phyloP scores from a whole-genome alignment of 2,888 invertebrate genomes.

The Caenorhabditis drosophilae region DNA sequence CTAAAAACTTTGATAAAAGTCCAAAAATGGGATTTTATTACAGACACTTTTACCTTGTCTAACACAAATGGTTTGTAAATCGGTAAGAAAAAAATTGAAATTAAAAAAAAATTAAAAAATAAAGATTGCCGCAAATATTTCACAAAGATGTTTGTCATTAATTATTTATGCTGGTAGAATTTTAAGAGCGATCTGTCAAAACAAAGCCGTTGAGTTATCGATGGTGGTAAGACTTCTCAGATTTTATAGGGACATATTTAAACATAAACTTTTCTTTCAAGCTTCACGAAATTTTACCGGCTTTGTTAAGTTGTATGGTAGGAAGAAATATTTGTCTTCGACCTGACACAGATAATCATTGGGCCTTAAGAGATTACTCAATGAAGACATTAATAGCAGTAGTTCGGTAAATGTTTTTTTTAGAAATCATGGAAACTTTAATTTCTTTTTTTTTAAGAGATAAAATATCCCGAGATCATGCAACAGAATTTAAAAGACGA shows the following conservation, averaged over 20 bases:
- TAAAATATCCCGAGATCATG: conserved; percentile 16
- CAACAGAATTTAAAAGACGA: conserved; percentile 5
- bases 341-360: conserved; percentile 50
- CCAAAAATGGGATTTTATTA: conserved; percentile 3
- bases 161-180: conserved; percentile 50
- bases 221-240: conserved; percentile 32
- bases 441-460: too few species aligned
- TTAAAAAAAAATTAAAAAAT: conserved; percentile 6
- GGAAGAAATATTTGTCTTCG: conserved; percentile 36
- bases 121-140: conserved; percentile 34
- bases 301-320: conserved; percentile 47
- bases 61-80: background rate
- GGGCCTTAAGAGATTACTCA: conserved; percentile 51
- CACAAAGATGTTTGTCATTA: conserved; percentile 44
- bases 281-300: conserved; percentile 51
- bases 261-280: conserved; percentile 18
- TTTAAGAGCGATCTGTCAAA: conserved; percentile 32
- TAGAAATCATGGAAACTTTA: too few species aligned
- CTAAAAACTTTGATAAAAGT: conserved; percentile 1
- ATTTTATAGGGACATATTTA: too few species aligned
- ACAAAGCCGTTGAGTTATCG: conserved; percentile 39
- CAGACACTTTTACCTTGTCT: too few species aligned
- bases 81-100: background rate
- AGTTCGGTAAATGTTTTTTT: conserved; percentile 26
- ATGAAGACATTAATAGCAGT: conserved; percentile 40